A percentile compares a stretch with the other conserved stretches of the same genome.
phyloP scores from a whole-genome alignment of 2,113 vertebrate genomes.

The Felis catus region DNA sequence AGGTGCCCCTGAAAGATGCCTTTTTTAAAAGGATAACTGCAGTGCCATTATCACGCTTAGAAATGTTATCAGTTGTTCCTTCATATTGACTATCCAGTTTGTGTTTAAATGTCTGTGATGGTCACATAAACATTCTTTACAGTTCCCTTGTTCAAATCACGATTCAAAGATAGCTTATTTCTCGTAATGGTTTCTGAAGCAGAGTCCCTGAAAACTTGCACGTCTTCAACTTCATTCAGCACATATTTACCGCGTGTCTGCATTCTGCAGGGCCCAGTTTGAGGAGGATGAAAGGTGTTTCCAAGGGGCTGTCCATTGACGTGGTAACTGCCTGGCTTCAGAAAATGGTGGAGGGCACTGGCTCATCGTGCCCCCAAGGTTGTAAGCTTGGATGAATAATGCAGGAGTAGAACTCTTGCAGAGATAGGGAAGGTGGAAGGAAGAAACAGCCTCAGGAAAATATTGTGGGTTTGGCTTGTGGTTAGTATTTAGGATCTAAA shows the following conservation, averaged over 20 bases:
- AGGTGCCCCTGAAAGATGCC: background rate
- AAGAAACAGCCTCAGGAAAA: background rate
- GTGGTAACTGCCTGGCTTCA: background rate
- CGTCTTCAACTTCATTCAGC: background rate
- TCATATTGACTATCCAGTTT: background rate
- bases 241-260: background rate
- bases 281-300: background rate
- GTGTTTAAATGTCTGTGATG: background rate
- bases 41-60: background rate
- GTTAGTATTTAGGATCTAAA: background rate
- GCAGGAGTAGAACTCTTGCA: background rate
- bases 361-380: background rate
- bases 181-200: background rate
- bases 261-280: background rate
- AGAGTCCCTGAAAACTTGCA: background rate
- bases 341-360: background rate
- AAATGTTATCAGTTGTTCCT: background rate
- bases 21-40: background rate
- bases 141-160: background rate
- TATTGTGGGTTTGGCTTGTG: background rate
- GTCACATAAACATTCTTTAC: background rate
- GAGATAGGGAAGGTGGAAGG: background rate
- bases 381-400: background rate
- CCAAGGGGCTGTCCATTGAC: background rate
- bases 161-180: background rate